These are phyloP conservation scores for Prionchulus punctatus DNA, from an alignment of 2,888 invertebrate genomes.

Conservation along the genomic window DNA sequence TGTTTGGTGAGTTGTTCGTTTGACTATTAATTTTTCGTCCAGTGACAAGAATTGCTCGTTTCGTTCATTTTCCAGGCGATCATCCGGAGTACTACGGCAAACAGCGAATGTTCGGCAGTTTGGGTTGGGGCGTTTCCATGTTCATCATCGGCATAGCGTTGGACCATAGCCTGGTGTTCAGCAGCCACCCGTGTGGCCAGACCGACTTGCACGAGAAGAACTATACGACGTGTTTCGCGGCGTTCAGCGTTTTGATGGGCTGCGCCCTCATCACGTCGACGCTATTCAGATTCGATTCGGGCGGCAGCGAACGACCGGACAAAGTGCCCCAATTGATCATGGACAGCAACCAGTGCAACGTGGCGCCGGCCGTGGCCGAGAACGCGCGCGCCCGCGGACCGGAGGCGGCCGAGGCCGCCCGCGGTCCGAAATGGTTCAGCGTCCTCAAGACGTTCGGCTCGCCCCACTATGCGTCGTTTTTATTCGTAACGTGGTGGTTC, in stretches of 20 bases:
- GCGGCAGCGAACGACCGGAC: constrained; percentile 15
- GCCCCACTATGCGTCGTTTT: constrained; percentile 71
- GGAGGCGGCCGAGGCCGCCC: background rate
- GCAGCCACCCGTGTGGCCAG: constrained; percentile 50
- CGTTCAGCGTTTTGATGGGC: constrained; percentile 88
- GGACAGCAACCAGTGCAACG: constrained; percentile 13
- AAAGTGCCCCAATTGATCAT: constrained; percentile 14
- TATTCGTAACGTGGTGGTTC: constrained; percentile 97
- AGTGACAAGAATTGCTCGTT: background rate
- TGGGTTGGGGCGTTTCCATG: constrained; percentile 97
- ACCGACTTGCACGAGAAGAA: constrained; percentile 82
- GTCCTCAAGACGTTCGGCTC: constrained; percentile 66
- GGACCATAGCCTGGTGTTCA: constrained; percentile 89
- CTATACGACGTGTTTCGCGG: constrained; percentile 94
- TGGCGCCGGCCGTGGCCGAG: constrained; percentile 28
- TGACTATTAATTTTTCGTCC: background rate
- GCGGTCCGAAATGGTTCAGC: constrained; percentile 13
- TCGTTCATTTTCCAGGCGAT: background rate
- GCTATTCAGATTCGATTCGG: background rate
- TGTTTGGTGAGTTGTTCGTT: background rate
- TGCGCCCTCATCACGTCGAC: constrained; percentile 59
- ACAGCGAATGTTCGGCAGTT: constrained; percentile 91
- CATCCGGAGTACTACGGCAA: constrained; percentile 41
- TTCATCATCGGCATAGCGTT: constrained; percentile 89
- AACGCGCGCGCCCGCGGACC: constrained; percentile 24